Evolutionary conservation across 1,140 invertebrate species (phyloP), one percentile per base, ranked within the genome.

Genomic region (Steinernema khuongi): DNA sequence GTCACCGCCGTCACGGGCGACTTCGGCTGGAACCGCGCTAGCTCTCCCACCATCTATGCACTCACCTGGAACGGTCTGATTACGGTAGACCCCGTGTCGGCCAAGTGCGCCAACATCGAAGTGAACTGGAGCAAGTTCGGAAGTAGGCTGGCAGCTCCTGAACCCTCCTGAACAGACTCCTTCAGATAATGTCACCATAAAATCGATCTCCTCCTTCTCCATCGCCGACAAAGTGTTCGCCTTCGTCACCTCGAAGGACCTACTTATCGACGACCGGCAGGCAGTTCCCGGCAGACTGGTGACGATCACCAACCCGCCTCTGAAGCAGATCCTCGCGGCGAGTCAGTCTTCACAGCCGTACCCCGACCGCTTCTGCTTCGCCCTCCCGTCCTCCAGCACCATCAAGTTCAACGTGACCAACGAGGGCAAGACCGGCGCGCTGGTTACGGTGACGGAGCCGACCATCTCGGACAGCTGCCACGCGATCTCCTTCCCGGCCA

Each of bases 221-320:
- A 84, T 85, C n/a, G 84, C 84, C 17, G 82, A 84, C 71, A 85
- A 84, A 73, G 68, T 84, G 29, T 85, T 84, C 68, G 77, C 85
- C 19, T 85, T 84, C 66, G 81, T 79, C 14, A 85, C 82, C 26
- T 79, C 82, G 0, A 75, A 68, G 11, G 77, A 85, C 44, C 71
- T 84, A 70, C 67, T 85, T 11, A 78, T 84, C 30, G 83, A 84
- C 68, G 81, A 82, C 17, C 76, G 79, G 1, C 41, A 43, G 19
- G 74, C 74, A 7, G 80, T 72, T 30, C 41, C 77, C 29, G 73
- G 78, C 19, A 76, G 76, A 18, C 81, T 76, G 1, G 74, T 84
- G 1, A 68, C 84, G 2, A 81, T 85, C 29, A 60, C 68, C 4
- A 85, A 83, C 73, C 82, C 82, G 1, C 82, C 82, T 22, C 67